Evolutionary conservation across 2,888 invertebrate genomes (phyloP).

Genomic region (Cotesia congregata): DNA sequence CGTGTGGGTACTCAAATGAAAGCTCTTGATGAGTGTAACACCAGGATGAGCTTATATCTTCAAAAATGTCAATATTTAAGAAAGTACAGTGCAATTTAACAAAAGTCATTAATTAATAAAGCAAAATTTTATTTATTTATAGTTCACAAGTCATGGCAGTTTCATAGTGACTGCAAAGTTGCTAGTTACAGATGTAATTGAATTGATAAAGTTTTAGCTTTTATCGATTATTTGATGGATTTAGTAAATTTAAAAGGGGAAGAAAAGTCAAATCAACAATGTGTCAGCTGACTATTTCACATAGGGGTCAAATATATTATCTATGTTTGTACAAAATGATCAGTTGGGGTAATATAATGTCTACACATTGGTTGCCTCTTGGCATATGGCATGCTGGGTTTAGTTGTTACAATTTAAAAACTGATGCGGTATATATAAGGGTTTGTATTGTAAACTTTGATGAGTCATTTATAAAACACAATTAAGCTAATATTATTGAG

Average conservation of each 20-base stretch:
- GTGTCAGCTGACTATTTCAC: constrained; percentile 32
- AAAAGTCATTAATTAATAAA: no score
- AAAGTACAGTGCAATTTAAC: no score
- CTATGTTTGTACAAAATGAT: constrained; percentile 8
- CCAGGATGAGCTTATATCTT: no score
- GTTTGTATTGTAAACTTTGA: not conserved
- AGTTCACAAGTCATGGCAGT: no score
- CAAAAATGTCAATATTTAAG: no score
- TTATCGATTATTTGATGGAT: constrained; percentile 10
- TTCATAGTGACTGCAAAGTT: not conserved
- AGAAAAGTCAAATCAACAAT: constrained; percentile 12
- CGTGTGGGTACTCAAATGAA: no score
- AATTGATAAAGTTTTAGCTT: not conserved
- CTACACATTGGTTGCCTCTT: constrained; percentile 18
- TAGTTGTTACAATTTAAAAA: not conserved
- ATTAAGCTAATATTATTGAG: not conserved
- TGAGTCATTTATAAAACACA: not conserved
- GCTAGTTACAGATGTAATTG: not conserved
- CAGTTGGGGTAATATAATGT: not conserved
- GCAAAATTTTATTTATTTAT: no score
- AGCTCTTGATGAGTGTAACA: no score
- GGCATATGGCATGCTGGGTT: constrained; percentile 45
- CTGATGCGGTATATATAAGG: not conserved
- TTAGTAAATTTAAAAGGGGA: constrained; percentile 4
- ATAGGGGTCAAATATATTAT: not conserved